Percentiles rank a stretch among this genome's conserved stretches.
Conservation (phyloP, 2,797 vertebrate genomes). For the Enteromius treurensis region DNA sequence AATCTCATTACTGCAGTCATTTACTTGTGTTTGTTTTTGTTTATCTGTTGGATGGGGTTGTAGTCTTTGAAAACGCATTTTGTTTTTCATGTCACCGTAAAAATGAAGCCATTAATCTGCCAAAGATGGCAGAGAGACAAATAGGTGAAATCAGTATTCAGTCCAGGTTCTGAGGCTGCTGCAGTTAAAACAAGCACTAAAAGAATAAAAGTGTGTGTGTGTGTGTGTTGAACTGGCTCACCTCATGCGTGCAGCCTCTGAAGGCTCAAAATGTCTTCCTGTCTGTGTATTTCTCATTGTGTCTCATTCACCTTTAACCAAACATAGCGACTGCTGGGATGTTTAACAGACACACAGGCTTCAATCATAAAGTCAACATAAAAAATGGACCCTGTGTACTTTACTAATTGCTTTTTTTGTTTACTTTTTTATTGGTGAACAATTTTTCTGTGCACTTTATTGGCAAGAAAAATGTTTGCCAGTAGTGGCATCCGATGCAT, state of each 20-base stretch:
- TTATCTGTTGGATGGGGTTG: background rate
- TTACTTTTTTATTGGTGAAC: background rate
- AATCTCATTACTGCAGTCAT: background rate
- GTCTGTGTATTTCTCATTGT: slow-evolving; percentile 29
- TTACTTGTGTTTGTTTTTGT: background rate
- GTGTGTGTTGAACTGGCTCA: background rate
- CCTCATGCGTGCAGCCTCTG: background rate
- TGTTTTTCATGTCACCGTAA: background rate
- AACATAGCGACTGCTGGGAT: background rate
- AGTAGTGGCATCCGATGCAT: no score
- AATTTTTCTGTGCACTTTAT: background rate
- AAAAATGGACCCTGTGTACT: background rate
- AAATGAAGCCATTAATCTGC: background rate
- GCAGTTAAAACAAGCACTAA: slow-evolving; percentile 14
- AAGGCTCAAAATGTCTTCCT: slow-evolving; percentile 24
- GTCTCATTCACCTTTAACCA: slow-evolving; percentile 3
- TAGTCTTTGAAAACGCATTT: slow-evolving; percentile 2
- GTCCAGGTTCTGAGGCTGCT: slow-evolving; percentile 3
- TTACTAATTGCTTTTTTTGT: background rate
- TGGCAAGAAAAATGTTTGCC: background rate
- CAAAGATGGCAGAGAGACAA: slow-evolving; percentile 19
- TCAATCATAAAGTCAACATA: background rate
- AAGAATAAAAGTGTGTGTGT: background rate
- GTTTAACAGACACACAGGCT: slow-evolving; percentile 1
- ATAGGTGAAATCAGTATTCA: slow-evolving; percentile 29